Percentiles rank a stretch among this genome's conserved stretches.
Conservation (phyloP, 2,888 invertebrate genomes). For the Cataglyphis altisquamis region DNA sequence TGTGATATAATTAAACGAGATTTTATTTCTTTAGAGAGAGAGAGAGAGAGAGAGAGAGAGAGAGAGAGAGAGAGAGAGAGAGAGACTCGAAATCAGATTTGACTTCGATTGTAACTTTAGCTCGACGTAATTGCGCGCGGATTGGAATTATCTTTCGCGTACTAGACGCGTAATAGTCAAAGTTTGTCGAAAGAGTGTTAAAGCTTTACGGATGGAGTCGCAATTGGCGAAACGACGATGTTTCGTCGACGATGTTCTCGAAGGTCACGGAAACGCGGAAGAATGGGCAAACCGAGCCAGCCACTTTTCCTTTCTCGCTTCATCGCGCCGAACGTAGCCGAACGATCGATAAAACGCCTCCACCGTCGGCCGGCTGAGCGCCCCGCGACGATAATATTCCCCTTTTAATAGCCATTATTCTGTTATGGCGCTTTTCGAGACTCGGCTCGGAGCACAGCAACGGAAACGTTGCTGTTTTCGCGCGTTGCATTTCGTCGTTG, state of each 20-base stretch:
- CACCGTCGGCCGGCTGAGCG: constrained; percentile 54
- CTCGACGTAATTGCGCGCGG: neutral
- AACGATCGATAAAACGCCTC: constrained; percentile 74
- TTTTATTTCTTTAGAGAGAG: neutral
- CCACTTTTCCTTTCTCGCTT: constrained; percentile 83
- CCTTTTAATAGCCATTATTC: constrained; percentile 67
- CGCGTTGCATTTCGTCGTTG: constrained; percentile 26
- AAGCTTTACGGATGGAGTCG: constrained; percentile 15
- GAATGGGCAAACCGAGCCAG: constrained; percentile 71
- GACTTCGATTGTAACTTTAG: neutral
- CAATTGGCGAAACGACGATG: constrained; percentile 39
- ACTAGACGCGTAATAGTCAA: constrained; percentile 25
- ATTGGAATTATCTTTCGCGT: constrained; percentile 19
- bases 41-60: neutral
- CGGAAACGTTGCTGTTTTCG: constrained; percentile 4
- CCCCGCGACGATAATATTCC: constrained; percentile 63
- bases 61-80: neutral
- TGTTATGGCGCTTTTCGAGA: constrained; percentile 54
- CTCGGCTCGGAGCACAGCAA: neutral
- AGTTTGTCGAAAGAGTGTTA: constrained; percentile 6
- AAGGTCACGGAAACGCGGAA: constrained; percentile 67
- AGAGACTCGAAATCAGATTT: constrained; percentile 6
- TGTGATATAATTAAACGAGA: neutral
- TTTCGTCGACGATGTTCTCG: constrained; percentile 47
- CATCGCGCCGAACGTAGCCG: constrained; percentile 75